These are phyloP conservation scores for Ranitomeya variabilis DNA, from an alignment of 2,113 vertebrate species.

Conservation along the genomic window DNA sequence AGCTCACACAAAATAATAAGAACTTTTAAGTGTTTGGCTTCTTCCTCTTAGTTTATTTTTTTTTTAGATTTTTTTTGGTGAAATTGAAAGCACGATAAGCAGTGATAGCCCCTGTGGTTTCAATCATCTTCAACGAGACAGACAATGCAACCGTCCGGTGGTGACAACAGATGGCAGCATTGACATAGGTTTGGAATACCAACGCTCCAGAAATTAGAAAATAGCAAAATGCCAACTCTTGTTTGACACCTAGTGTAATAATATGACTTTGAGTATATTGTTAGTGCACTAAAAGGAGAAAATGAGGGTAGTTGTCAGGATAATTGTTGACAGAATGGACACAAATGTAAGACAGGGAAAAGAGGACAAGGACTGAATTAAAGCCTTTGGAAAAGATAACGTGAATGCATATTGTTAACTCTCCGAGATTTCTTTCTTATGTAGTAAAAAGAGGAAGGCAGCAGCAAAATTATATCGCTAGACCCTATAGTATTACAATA, in stretches of 20 bases:
- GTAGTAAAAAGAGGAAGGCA: neutral
- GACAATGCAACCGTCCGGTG: slow-evolving; percentile 20
- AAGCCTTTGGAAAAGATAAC: slow-evolving; percentile 24
- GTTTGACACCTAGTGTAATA: slow-evolving; percentile 37
- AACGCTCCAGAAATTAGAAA: neutral
- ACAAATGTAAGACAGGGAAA: slow-evolving; percentile 18
- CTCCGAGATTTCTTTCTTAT: neutral
- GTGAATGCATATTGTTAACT: slow-evolving; percentile 28
- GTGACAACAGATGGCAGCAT: slow-evolving; percentile 79
- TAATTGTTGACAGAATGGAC: slow-evolving; percentile 46
- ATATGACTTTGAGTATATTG: slow-evolving; percentile 37
- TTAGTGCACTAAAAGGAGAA: slow-evolving; percentile 32
- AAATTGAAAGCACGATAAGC: neutral
- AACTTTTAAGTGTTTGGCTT: neutral
- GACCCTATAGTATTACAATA: neutral
- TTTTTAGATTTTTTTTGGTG: neutral
- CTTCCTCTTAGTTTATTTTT: neutral
- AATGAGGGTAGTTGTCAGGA: slow-evolving; percentile 50
- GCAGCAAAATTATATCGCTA: neutral
- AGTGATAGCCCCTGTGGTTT: no score
- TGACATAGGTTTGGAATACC: slow-evolving; percentile 64
- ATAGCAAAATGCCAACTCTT: slow-evolving; percentile 11
- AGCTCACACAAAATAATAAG: neutral
- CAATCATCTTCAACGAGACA: slow-evolving; percentile 14
- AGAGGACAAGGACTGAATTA: neutral